Evolutionary conservation across 2,888 invertebrate species (phyloP), one percentile per base, ranked within the genome.

Genomic region (Parnassius orleans): DNA sequence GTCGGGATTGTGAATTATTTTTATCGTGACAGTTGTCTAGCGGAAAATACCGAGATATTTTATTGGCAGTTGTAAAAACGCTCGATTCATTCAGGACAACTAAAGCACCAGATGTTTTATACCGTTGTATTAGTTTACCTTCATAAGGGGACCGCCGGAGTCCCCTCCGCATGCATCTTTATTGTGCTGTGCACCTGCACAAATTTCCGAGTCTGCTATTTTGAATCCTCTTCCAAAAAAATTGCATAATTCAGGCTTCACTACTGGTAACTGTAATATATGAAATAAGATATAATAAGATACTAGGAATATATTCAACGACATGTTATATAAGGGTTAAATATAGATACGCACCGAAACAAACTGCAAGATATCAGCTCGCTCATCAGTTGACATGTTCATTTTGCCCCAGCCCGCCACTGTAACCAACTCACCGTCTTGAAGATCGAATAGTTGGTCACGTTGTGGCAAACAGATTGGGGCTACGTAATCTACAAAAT

Each of bases 131-230:
- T 51, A 11, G 46, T 14, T 63, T 74, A 86, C 92, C 86, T 88
- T 89, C 86, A 89, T 87, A 1, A 90, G 79, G 33, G 94, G 94
- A 7, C 94, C 94, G 7, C 94, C 94, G 1, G 93, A 93, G 71
- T 94, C 94, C 1, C 94, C 94, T 0, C 86, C 89, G 66, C 94
- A 94, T 0, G 94, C 92, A 70, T 94, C 94, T 63, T 91, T 86
- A 59, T 93, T 93, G 0, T 78, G 70, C 54, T 86, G 82, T 41
- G 93, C 93, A 10, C 94, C 94, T 0, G 93, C 93, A 72, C 93
- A 93, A 69, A 93, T 80, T 69, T 93, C 92, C 0, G 83, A 79
- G 0, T 74, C 61, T 0, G 70, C 61, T 46, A 87, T 61, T 56
- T 75, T 80, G 66, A 87, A 87, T 1, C 74, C 72, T 53, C 76